Evolutionary conservation across 1,140 invertebrate genomes (phyloP), one percentile per base, ranked within the genome.

Genomic region (Polypedilum vanderplanki): DNA sequence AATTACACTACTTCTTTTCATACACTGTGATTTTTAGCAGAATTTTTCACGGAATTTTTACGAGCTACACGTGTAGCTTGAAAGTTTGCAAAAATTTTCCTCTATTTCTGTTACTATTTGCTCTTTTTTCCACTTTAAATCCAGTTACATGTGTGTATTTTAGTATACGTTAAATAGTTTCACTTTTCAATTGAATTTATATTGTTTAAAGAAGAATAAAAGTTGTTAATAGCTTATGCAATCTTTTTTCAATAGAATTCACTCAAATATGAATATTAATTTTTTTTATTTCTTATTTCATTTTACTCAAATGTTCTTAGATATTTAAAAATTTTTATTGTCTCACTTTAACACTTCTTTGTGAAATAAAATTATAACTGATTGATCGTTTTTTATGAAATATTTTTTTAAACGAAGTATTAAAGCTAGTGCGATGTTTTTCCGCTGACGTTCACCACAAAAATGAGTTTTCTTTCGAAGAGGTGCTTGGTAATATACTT

Each of bases 381-480:
- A 33, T 33, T 33, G 24, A 33, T 33, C n/a, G n/a, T n/a, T 33
- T 33, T 33, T 3, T 33, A 33, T 1, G 24, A 33, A 33, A 33
- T 33, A 33, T 33, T 3, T 33, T 33, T 33, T 33, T 33, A 5
- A 33, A 33, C 24, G 5, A 33, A 5, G 2, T 33, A 33, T 33
- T 70, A 8, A 70, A 20, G 5, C 17, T 7, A 70, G 5, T 8
- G 7, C 20, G 65, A 70, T 70, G 65, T 20, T 70, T 70, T 70
- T 70, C 65, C 65, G 10, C 17, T 22, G 65, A 70, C 20, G 65
- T 18, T 70, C 20, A 18, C 17, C 17, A 18, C 20, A 22, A 18
- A 22, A 70, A 70, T 70, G 65, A 70, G 65, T 70, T 70, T 70
- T 70, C 65, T 18, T 70, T 70, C 8, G 9, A 22, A 70, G 18